A percentile compares a stretch with the other conserved stretches of the same genome.
Conservation (phyloP, 2,888 invertebrate species). For the Athetis lepigone region DNA sequence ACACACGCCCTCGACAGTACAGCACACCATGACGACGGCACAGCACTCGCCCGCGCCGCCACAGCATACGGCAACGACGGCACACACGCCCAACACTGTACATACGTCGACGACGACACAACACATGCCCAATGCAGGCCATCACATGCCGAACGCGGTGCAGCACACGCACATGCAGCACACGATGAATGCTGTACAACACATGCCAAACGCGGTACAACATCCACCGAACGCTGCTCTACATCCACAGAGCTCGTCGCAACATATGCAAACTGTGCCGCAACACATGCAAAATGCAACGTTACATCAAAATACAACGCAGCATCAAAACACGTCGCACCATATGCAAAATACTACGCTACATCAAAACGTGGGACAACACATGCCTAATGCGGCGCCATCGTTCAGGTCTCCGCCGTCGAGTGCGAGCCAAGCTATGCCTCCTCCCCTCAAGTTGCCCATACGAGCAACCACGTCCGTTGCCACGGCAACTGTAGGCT, state of each 20-base stretch:
- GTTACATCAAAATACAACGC: conserved; percentile 22
- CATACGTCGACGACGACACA: conserved; percentile 63
- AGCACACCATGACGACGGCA: conserved; percentile 64
- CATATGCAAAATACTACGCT: conserved; percentile 14
- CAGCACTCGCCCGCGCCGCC: conserved; percentile 47
- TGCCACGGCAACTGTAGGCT: conserved; percentile 85
- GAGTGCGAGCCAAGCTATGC: conserved; percentile 72
- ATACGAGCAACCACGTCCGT: conserved; percentile 76
- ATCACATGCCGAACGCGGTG: conserved; percentile 27
- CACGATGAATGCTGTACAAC: conserved; percentile 33
- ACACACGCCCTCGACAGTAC: conserved; percentile 56
- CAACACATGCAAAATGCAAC: conserved; percentile 32
- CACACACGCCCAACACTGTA: conserved; percentile 17
- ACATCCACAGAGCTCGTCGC: conserved; percentile 14
- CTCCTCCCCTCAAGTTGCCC: conserved; percentile 82
- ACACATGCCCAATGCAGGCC: conserved; percentile 36
- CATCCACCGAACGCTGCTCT: conserved; percentile 24
- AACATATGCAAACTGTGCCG: not conserved
- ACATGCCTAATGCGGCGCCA: conserved; percentile 32
- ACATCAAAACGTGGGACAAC: conserved; percentile 11
- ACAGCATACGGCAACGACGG: conserved; percentile 21
- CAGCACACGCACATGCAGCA: conserved; percentile 45
- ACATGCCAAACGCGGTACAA: conserved; percentile 26
- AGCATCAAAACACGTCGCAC: conserved; percentile 8
- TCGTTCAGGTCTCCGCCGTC: conserved; percentile 37